These are phyloP conservation scores for Periophthalmus magnuspinnatus DNA, from an alignment of 2,797 vertebrate species.

Conservation along the genomic window DNA sequence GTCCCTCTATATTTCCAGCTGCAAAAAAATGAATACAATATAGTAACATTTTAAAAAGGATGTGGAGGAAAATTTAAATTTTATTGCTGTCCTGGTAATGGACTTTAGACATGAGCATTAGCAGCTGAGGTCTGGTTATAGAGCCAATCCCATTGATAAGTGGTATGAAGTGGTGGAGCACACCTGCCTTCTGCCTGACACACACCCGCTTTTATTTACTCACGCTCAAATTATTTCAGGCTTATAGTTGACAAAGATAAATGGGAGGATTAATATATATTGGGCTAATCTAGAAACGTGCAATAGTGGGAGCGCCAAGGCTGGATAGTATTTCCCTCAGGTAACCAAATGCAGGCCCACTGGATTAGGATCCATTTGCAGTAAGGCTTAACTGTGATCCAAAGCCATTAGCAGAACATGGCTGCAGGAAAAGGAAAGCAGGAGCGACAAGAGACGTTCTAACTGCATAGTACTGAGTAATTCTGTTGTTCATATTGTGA, in stretches of 20 bases:
- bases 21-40: too few species aligned
- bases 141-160: slow-evolving; percentile 82
- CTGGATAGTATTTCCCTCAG: slow-evolving; percentile 97
- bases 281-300: slow-evolving; percentile 88
- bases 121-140: slow-evolving; percentile 49
- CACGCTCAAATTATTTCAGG: slow-evolving; percentile 86
- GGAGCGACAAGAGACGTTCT: slow-evolving; percentile 72
- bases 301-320: slow-evolving; percentile 76
- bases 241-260: slow-evolving; percentile 83
- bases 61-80: too few species aligned
- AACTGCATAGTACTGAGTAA: slow-evolving; percentile 69
- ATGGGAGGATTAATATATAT: slow-evolving; percentile 90
- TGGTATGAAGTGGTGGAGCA: slow-evolving; percentile 76
- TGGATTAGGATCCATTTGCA: slow-evolving; percentile 98
- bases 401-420: slow-evolving; percentile 89
- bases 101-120: too few species aligned
- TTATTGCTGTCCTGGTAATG: too few species aligned
- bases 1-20: too few species aligned
- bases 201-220: slow-evolving; percentile 88
- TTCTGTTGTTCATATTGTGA: slow-evolving; percentile 50
- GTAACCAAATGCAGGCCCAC: slow-evolving; percentile 89
- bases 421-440: slow-evolving; percentile 64
- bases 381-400: slow-evolving; percentile 90
- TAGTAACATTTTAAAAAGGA: too few species aligned
- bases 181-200: slow-evolving; percentile 86